Evolutionary conservation across 2,797 vertebrate genomes (phyloP).

Genomic region (Epinephelus malabaricus): DNA sequence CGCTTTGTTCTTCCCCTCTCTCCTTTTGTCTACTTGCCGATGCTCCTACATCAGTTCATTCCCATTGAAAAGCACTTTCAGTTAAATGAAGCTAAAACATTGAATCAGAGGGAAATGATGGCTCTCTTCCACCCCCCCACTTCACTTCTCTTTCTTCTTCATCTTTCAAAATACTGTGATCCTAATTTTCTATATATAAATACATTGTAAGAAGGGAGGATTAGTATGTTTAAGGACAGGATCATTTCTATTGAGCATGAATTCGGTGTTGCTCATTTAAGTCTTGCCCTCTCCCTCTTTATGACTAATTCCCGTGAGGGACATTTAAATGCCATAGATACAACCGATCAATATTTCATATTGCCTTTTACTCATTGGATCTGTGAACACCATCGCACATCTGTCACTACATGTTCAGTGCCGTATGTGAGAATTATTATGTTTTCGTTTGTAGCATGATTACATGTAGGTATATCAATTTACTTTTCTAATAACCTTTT

Average conservation of each 20-base stretch:
- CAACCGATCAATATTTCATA: slow-evolving; percentile 58
- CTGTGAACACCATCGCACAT: slow-evolving; percentile 26
- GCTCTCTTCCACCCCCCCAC: slow-evolving; percentile 9
- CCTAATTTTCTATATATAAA: slow-evolving; percentile 37
- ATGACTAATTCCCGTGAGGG: slow-evolving; percentile 40
- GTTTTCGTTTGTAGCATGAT: background rate
- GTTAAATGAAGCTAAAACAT: slow-evolving; percentile 31
- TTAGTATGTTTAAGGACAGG: slow-evolving; percentile 33
- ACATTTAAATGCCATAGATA: slow-evolving; percentile 37
- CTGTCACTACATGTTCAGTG: background rate
- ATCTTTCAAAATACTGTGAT: slow-evolving; percentile 25
- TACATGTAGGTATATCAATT: slow-evolving; percentile 7
- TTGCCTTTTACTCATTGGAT: slow-evolving; percentile 46
- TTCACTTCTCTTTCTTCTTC: slow-evolving; percentile 1
- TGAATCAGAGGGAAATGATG: slow-evolving; percentile 20
- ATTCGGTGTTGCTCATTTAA: slow-evolving; percentile 39
- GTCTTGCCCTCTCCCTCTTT: slow-evolving; percentile 20
- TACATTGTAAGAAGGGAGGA: slow-evolving; percentile 15
- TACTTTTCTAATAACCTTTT: background rate
- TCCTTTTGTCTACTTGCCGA: background rate
- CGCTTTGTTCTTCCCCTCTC: background rate
- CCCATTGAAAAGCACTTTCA: slow-evolving; percentile 40
- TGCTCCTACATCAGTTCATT: slow-evolving; percentile 9
- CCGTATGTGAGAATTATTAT: background rate
- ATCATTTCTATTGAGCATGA: slow-evolving; percentile 22